These are phyloP conservation scores for Dryomyza anilis DNA, from an alignment of 2,888 invertebrate species.

Conservation along the genomic window DNA sequence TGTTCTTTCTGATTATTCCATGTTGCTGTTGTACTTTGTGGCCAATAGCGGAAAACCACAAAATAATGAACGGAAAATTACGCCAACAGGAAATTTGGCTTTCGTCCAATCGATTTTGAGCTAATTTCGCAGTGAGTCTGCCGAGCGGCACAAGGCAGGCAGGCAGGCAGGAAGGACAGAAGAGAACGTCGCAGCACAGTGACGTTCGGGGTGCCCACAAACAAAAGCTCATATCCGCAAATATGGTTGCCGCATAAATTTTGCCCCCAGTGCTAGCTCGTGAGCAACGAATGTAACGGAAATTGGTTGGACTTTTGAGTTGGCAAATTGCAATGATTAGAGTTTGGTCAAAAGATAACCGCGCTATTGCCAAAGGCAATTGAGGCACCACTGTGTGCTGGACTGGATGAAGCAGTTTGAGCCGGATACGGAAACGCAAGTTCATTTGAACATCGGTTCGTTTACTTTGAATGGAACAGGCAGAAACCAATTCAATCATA, in stretches of 20 bases:
- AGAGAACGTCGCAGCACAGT: neutral
- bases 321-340: slow-evolving; percentile 22
- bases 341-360: slow-evolving; percentile 12
- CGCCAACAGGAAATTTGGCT: slow-evolving; percentile 41
- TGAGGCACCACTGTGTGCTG: neutral
- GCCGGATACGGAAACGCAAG: slow-evolving; percentile 9
- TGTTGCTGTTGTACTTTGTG: neutral
- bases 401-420: neutral
- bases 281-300: slow-evolving; percentile 16
- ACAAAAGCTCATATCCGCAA: slow-evolving; percentile 1
- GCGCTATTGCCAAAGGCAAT: neutral
- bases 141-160: neutral
- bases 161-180: neutral
- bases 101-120: slow-evolving; percentile 39
- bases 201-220: neutral
- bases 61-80: slow-evolving; percentile 42
- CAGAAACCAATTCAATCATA: no score
- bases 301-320: slow-evolving; percentile 18
- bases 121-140: slow-evolving; percentile 33
- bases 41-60: slow-evolving; percentile 38
- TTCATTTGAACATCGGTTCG: no score
- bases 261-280: no score
- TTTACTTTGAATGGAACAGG: no score
- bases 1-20: neutral
- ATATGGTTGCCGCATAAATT: slow-evolving; percentile 11